Conservation (phyloP, 2,888 invertebrate species). For the Epicampocera succincta region DNA sequence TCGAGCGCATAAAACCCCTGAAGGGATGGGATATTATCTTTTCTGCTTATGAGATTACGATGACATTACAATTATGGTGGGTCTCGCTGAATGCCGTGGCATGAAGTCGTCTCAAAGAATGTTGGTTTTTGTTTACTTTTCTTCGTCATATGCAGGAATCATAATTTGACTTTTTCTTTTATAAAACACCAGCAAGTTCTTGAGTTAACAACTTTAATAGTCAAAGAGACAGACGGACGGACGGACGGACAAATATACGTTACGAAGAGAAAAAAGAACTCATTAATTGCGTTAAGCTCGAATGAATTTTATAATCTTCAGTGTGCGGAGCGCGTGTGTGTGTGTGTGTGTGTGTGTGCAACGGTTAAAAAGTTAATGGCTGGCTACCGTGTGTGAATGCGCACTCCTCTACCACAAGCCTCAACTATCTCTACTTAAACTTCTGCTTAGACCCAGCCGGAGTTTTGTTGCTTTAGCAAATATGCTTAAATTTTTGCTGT, state of each 20-base stretch:
- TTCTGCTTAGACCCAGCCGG: slow-evolving; percentile 5
- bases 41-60: slow-evolving; percentile 24
- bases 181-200: slow-evolving; percentile 26
- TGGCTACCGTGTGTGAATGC: slow-evolving; percentile 52
- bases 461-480: slow-evolving; percentile 34
- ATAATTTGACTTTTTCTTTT: slow-evolving; percentile 15
- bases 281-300: slow-evolving; percentile 61
- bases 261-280: slow-evolving; percentile 48
- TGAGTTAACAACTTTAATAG: slow-evolving; percentile 11
- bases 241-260: slow-evolving; percentile 44
- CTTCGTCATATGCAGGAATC: not conserved
- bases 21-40: slow-evolving; percentile 42
- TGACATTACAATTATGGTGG: slow-evolving; percentile 52
- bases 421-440: slow-evolving; percentile 40
- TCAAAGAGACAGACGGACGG: not conserved
- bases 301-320: slow-evolving; percentile 64
- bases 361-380: slow-evolving; percentile 69
- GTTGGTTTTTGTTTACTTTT: not conserved
- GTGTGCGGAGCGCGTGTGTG: too few species aligned
- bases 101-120: slow-evolving; percentile 29
- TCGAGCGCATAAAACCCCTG: slow-evolving; percentile 6
- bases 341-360: slow-evolving; percentile 48
- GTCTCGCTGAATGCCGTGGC: slow-evolving; percentile 45
- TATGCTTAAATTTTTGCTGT: slow-evolving; percentile 38
- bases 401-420: slow-evolving; percentile 29